These are phyloP conservation scores for Dendrolimus kikuchii DNA, from an alignment of 1,140 invertebrate species.

Conservation along the genomic window DNA sequence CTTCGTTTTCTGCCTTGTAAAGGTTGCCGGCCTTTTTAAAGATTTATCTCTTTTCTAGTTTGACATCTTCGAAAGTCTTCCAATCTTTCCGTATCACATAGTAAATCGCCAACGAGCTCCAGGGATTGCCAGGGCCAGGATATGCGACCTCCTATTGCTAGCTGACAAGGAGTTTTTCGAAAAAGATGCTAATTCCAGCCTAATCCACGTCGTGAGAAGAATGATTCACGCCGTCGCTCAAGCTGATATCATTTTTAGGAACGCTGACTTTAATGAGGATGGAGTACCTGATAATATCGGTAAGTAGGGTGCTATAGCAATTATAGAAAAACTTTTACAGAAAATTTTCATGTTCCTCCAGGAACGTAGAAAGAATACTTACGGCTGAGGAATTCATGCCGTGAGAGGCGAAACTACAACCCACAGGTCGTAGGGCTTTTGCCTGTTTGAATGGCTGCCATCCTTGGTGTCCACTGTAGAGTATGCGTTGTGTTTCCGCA, in stretches of 20 bases:
- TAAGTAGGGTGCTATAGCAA: slow-evolving; percentile 12
- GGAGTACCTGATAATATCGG: slow-evolving; percentile 62
- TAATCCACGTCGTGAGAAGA: slow-evolving; percentile 44
- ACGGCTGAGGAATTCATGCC: no score
- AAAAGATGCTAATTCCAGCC: slow-evolving; percentile 50
- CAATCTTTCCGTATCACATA: slow-evolving; percentile 36
- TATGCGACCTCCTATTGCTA: slow-evolving; percentile 50
- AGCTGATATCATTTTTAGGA: slow-evolving; percentile 57
- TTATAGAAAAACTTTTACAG: background rate
- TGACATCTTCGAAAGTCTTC: slow-evolving; percentile 9
- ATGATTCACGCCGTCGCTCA: slow-evolving; percentile 61
- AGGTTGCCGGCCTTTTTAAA: no score
- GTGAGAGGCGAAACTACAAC: no score
- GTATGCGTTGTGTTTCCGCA: no score
- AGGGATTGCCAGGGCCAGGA: slow-evolving; percentile 38
- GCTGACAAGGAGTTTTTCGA: slow-evolving; percentile 56
- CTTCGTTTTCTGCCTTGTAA: no score
- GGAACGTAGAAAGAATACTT: no score
- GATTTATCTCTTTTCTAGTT: background rate
- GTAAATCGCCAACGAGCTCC: slow-evolving; percentile 23
- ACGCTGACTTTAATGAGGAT: slow-evolving; percentile 57
- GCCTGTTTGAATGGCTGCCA: no score
- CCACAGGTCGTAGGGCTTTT: no score
- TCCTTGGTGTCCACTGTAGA: no score
- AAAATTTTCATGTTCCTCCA: no score